Conservation (phyloP, 1,140 invertebrate species). For the Copidosoma floridanum region DNA sequence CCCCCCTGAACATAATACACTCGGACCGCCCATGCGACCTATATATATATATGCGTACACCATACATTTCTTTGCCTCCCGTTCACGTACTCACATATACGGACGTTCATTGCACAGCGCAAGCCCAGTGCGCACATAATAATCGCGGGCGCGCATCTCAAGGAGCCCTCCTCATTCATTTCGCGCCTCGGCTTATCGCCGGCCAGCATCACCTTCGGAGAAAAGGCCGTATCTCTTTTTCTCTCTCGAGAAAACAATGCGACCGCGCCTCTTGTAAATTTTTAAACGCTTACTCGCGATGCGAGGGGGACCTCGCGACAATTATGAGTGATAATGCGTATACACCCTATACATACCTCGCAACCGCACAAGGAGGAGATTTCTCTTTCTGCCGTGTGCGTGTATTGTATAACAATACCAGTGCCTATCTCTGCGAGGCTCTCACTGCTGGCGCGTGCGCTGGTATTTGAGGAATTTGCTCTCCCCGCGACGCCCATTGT, state of each 20-base stretch:
- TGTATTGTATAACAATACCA: no score
- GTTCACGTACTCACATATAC: background rate
- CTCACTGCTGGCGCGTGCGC: no score
- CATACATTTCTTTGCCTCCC: background rate
- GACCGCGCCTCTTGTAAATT: constrained; percentile 15
- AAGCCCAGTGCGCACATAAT: constrained; percentile 6
- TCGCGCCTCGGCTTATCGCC: background rate
- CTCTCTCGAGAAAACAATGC: constrained; percentile 2
- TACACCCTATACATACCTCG: no score
- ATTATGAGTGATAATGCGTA: constrained; percentile 30
- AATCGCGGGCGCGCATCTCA: constrained; percentile 1
- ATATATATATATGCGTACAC: background rate
- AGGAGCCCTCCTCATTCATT: background rate
- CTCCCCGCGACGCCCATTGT: no score
- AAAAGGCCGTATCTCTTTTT: background rate
- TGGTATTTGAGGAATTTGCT: background rate
- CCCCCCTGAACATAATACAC: no score
- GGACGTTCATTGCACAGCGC: background rate
- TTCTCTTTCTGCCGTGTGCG: no score
- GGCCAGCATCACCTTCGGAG: background rate
- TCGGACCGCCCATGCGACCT: background rate
- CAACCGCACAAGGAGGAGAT: no score
- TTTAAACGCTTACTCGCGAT: constrained; percentile 12
- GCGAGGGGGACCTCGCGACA: constrained; percentile 15
- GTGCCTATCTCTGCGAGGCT: no score